Evolutionary conservation across 2,113 vertebrate species (phyloP), one percentile per base, ranked within the genome.

Genomic region (Sterrhoptilus dennistouni): DNA sequence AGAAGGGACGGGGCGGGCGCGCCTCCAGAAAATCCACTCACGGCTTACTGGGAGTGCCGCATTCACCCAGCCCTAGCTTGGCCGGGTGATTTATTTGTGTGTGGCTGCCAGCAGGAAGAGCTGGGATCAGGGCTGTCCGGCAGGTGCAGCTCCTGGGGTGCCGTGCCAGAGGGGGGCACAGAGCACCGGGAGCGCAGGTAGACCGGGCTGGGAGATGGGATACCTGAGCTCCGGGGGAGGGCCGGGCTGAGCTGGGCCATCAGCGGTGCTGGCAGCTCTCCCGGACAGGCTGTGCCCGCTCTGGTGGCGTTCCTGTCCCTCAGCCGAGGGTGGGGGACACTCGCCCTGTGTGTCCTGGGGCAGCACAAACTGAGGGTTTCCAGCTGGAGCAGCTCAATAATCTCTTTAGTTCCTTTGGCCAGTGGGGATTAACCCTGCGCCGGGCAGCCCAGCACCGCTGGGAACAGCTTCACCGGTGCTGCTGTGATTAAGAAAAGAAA

Each of bases 281-380:
- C 12, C 2, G 6, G 52, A 21, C 35, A 12, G 72, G 54, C 70
- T 45, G 24, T 29, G n/a, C 27, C 44, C 0, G 1, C 22, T 8
- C 54, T 2, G 49, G 5, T 4, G 23, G 33, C 44, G 36, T 5
- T 25, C 50, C 13, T 20, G 61, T 31, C 35, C 47, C 25, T 0
- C 17, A 14, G 14, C 9, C 50, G 1, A 5, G 36, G 63, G 17
- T 2, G 3, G 0, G 63, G 14, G 33, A 7, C 2, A 0, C 2
- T 2, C 52, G 1, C 38, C 29, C 68, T 0, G 16, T 0, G 13
- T 4, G 14, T 2, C 38, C 5, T 0, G 22, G 15, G 28, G 9
- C 20, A 8, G 56, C 33, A 8, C 1, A 1, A 36, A 1, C 19
- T 38, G 38, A 4, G 56, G 22, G 8, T 4, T 69, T 56, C 40